Conservation (phyloP, 2,888 invertebrate species). For the Lepidocyrtinus sp. region DNA sequence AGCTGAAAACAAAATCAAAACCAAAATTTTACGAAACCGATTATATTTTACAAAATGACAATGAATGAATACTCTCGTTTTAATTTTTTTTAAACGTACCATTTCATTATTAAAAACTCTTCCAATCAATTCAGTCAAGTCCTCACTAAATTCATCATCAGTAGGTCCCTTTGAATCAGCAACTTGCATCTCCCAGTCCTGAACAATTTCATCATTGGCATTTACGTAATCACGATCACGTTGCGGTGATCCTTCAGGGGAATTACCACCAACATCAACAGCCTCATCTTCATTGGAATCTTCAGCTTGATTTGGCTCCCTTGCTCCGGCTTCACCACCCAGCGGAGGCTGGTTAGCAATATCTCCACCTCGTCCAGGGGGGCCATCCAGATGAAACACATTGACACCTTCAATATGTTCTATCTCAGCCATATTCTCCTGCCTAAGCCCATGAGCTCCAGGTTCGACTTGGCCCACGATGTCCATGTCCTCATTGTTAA, state of each 20-base stretch:
- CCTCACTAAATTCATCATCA: slow-evolving; percentile 29
- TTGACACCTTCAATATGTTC: neutral
- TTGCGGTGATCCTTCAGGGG: too few relatives aligned
- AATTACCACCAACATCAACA: neutral
- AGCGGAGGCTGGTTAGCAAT: too few relatives aligned
- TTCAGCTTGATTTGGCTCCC: neutral
- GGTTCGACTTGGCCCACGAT: too few relatives aligned
- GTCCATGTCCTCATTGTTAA: too few relatives aligned
- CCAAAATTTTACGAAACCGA: neutral
- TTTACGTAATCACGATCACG: neutral
- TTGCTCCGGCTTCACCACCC: neutral
- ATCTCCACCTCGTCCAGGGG: neutral
- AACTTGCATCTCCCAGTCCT: slow-evolving; percentile 28
- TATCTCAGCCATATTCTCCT: neutral
- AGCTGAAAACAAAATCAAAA: slow-evolving; percentile 21
- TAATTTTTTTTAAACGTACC: slow-evolving; percentile 19
- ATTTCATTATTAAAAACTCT: slow-evolving; percentile 43
- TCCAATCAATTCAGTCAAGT: slow-evolving; percentile 16
- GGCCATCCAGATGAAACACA: neutral
- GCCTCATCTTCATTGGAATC: neutral
- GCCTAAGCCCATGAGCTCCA: too few relatives aligned
- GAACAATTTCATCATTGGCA: slow-evolving; percentile 17
- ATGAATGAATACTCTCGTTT: neutral
- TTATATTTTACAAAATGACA: neutral
- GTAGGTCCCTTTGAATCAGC: neutral